Conservation (phyloP, 2,888 invertebrate genomes). For the Heliconius erato region DNA sequence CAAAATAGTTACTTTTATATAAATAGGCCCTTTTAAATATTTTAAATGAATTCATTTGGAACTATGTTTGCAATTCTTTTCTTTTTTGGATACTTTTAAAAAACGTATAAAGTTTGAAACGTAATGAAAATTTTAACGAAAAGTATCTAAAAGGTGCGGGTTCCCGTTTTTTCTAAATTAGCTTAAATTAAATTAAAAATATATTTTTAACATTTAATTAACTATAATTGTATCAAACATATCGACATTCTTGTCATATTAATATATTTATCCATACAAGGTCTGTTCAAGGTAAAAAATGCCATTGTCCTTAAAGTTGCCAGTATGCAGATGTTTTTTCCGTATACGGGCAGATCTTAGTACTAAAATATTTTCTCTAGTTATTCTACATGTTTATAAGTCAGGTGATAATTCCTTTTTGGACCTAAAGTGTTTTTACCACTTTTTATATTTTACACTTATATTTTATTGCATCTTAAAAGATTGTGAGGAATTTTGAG, state of each 20-base stretch:
- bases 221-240: neutral
- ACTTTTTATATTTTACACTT: neutral
- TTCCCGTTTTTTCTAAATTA: too few relatives aligned
- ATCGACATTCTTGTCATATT: neutral
- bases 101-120: too few relatives aligned
- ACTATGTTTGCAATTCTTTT: too few relatives aligned
- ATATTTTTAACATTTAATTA: neutral
- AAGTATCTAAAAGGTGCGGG: too few relatives aligned
- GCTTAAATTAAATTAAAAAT: too few relatives aligned
- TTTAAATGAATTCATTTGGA: too few relatives aligned
- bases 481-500: neutral
- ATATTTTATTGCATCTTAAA: neutral
- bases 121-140: too few relatives aligned
- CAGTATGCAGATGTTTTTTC: conserved; percentile 28
- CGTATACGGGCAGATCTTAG: conserved; percentile 15
- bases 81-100: too few relatives aligned
- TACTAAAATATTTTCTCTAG: conserved; percentile 16
- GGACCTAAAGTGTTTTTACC: neutral
- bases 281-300: conserved; percentile 10
- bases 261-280: neutral
- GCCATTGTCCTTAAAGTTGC: conserved; percentile 7
- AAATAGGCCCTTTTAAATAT: too few relatives aligned
- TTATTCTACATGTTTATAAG: conserved; percentile 23
- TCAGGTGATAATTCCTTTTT: conserved; percentile 21
- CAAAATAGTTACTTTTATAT: too few relatives aligned